phyloP scores from a whole-genome alignment of 2,113 vertebrate genomes.

The Puma concolor region DNA sequence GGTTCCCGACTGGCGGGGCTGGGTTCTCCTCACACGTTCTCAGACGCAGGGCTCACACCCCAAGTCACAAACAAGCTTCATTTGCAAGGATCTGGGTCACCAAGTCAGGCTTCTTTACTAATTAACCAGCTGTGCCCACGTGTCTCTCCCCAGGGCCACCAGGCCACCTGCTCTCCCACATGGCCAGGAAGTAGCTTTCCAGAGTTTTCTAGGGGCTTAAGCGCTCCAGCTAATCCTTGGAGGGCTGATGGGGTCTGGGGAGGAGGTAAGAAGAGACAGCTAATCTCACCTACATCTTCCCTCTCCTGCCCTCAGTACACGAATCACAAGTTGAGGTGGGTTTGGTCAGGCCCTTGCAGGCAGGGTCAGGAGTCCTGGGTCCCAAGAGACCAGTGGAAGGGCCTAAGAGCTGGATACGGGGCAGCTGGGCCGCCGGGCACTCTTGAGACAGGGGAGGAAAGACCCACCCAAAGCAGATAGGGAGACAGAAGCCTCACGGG shows the following conservation, averaged over 20 bases:
- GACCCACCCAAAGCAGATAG: not conserved
- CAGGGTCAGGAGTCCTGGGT: slow-evolving; percentile 35
- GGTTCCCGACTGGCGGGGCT: not conserved
- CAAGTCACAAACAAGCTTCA: not conserved
- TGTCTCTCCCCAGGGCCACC: not conserved
- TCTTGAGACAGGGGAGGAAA: not conserved
- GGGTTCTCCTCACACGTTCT: not conserved
- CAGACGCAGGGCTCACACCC: not conserved
- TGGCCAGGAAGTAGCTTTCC: not conserved
- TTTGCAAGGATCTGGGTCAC: not conserved
- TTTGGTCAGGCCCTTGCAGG: slow-evolving; percentile 53
- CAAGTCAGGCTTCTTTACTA: not conserved
- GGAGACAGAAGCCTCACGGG: not conserved
- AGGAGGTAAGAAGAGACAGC: not conserved
- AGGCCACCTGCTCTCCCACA: not conserved
- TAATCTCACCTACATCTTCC: slow-evolving; percentile 1
- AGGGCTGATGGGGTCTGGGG: not conserved
- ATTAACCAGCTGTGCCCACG: not conserved
- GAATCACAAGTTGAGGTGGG: slow-evolving; percentile 63
- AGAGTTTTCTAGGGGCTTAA: not conserved
- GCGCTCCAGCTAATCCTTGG: not conserved
- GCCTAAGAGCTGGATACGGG: no score
- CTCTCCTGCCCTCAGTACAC: slow-evolving; percentile 67
- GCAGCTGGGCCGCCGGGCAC: not conserved
- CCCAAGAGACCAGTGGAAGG: not conserved